These are phyloP conservation scores for Pyrgus malvae DNA, from an alignment of 2,888 invertebrate species.

Conservation along the genomic window DNA sequence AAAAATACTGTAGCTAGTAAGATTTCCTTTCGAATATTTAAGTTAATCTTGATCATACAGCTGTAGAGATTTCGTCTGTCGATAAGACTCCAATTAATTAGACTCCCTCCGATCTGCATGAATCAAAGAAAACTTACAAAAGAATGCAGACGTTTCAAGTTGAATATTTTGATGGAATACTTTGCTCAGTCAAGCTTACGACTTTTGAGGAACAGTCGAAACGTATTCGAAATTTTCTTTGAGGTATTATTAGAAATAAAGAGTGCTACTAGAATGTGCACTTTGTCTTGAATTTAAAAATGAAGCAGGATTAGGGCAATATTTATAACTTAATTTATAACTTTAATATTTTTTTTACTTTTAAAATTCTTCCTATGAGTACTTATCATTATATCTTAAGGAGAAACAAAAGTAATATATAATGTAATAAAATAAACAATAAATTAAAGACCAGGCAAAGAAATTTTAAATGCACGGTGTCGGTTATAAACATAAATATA, in stretches of 20 bases:
- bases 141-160: constrained; percentile 16
- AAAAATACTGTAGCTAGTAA: no score
- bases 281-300: neutral
- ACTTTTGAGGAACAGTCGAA: constrained; percentile 12
- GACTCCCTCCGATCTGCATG: constrained; percentile 31
- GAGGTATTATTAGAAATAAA: constrained; percentile 5
- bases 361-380: no score
- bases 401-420: no score
- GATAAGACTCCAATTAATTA: constrained; percentile 37
- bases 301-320: no score
- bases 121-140: constrained; percentile 33
- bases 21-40: neutral
- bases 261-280: neutral
- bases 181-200: constrained; percentile 15
- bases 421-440: no score
- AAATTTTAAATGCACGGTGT: no score
- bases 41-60: neutral
- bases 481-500: no score
- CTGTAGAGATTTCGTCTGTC: constrained; percentile 21
- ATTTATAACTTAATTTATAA: no score
- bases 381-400: no score
- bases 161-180: constrained; percentile 19
- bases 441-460: no score
- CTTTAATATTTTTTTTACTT: no score
- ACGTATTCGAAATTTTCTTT: constrained; percentile 13